Percentiles rank a stretch among this genome's conserved stretches.
phyloP scores from a whole-genome alignment of 2,888 invertebrate genomes.

The Hylaea fasciaria region DNA sequence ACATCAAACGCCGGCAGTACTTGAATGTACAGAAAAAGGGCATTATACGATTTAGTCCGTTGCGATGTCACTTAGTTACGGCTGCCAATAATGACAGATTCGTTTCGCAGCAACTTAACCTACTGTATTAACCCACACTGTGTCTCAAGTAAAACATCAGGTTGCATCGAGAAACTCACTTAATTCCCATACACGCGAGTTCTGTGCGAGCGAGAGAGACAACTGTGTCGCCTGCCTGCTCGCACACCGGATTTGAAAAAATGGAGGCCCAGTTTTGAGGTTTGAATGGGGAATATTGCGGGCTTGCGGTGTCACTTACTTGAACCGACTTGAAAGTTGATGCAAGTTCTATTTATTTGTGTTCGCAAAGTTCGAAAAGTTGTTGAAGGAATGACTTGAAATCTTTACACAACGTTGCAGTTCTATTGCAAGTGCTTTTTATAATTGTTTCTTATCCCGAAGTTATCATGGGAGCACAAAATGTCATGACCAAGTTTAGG shows the following conservation, averaged over 20 bases:
- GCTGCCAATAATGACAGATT: not conserved
- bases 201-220: conserved; percentile 39
- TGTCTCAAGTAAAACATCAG: conserved; percentile 27
- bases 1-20: too few relatives aligned
- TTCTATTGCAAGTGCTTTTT: too few relatives aligned
- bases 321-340: not conserved
- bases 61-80: too few relatives aligned
- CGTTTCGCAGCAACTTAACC: not conserved
- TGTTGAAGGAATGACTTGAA: too few relatives aligned
- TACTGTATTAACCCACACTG: conserved; percentile 9
- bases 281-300: conserved; percentile 22
- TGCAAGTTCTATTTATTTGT: not conserved
- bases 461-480: too few relatives aligned
- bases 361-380: too few relatives aligned
- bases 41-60: too few relatives aligned
- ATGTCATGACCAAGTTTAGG: too few relatives aligned
- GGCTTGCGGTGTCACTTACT: not conserved
- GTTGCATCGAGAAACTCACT: conserved; percentile 28
- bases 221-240: conserved; percentile 44
- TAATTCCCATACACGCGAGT: conserved; percentile 30
- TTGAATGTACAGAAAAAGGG: too few relatives aligned
- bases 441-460: too few relatives aligned
- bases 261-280: conserved; percentile 31
- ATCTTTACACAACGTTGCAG: too few relatives aligned
- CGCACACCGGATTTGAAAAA: conserved; percentile 67